A percentile compares a stretch with the other conserved stretches of the same genome.
These are phyloP conservation scores for Octopus sinensis DNA, from an alignment of 1,140 invertebrate genomes.

Conservation along the genomic window DNA sequence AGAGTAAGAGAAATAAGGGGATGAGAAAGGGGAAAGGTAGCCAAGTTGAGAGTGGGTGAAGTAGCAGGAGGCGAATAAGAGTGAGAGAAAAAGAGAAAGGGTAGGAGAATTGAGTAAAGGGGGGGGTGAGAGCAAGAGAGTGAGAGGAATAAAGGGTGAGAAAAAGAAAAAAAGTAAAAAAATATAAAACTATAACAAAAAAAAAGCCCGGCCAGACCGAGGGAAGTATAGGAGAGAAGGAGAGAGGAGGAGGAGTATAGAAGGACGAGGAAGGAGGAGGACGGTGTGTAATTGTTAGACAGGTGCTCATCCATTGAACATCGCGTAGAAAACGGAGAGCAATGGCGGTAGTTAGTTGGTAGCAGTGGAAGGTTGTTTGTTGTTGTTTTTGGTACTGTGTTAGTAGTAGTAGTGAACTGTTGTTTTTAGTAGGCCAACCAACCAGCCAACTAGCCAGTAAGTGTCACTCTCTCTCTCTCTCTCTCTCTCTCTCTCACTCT, in stretches of 20 bases:
- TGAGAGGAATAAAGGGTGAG: slow-evolving; percentile 6
- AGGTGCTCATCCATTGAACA: no score
- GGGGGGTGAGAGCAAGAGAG: slow-evolving; percentile 9
- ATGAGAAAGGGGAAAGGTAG: not conserved
- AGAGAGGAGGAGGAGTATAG: slow-evolving; percentile 10
- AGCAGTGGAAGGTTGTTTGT: no score
- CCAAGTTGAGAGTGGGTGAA: not conserved
- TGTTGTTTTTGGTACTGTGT: no score
- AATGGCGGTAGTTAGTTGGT: no score
- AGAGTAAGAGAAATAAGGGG: not conserved
- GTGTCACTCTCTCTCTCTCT: no score
- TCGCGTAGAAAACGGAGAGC: no score
- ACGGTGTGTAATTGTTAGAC: not conserved
- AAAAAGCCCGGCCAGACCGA: no score
- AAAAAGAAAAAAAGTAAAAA: not conserved
- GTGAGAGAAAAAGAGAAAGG: not conserved
- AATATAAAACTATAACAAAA: no score
- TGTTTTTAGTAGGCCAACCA: no score
- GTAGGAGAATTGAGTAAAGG: slow-evolving; percentile 4
- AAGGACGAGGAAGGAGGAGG: slow-evolving; percentile 13
- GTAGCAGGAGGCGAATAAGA: slow-evolving; percentile 10
- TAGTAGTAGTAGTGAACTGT: no score
- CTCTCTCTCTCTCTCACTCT: no score
- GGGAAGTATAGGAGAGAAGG: not conserved
- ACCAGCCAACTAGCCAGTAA: no score